Percentiles rank a stretch among this genome's conserved stretches.
Conservation (phyloP, 2,797 vertebrate species). For the Rhynchotus rufescens region DNA sequence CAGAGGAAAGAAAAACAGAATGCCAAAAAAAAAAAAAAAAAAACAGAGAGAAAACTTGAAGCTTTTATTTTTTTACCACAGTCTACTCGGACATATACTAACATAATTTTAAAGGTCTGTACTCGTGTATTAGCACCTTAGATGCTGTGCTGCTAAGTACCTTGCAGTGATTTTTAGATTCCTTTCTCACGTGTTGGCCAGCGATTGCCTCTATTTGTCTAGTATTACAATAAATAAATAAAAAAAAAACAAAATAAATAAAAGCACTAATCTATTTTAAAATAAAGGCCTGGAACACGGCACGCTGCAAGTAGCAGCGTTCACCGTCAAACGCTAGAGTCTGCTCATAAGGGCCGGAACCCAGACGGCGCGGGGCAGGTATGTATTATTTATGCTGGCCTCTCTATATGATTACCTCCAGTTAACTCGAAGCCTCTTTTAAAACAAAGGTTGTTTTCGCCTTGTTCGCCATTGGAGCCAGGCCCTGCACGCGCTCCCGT, state of each 20-base stretch:
- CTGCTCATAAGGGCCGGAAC: neutral
- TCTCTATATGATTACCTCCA: slow-evolving; percentile 33
- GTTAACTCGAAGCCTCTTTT: slow-evolving; percentile 57
- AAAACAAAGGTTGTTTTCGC: slow-evolving; percentile 36
- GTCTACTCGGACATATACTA: slow-evolving; percentile 50
- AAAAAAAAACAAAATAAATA: too few relatives aligned
- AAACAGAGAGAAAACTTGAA: neutral
- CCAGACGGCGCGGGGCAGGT: neutral
- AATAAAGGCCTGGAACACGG: neutral
- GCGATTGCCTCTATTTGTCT: slow-evolving; percentile 14
- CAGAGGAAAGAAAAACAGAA: neutral
- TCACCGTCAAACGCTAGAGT: neutral
- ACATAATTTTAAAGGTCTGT: slow-evolving; percentile 66
- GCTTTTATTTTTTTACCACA: slow-evolving; percentile 22
- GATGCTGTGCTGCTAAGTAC: slow-evolving; percentile 37
- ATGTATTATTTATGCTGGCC: slow-evolving; percentile 53
- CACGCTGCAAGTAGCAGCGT: accelerated
- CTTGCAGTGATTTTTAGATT: slow-evolving; percentile 10
- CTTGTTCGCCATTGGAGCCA: neutral
- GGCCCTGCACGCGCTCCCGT: neutral
- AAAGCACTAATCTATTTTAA: slow-evolving; percentile 27
- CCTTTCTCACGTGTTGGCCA: accelerated
- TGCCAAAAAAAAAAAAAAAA: neutral
- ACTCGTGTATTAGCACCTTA: neutral
- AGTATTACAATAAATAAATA: neutral